Percentiles rank a stretch among this genome's conserved stretches.
phyloP scores from a whole-genome alignment of 2,888 invertebrate species.

The Harpalus rubripes region DNA sequence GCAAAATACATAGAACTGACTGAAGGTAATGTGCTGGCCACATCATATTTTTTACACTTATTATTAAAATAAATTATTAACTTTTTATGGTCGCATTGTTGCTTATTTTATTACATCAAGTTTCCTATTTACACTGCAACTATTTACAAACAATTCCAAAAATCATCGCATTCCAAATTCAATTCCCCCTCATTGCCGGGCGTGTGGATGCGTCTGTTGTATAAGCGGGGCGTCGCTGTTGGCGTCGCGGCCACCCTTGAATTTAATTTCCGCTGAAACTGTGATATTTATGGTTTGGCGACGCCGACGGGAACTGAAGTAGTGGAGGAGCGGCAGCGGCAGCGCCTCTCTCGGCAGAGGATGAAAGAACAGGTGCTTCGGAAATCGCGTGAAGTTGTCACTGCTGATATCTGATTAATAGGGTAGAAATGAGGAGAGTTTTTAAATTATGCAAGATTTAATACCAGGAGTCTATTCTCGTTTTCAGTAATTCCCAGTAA shows the following conservation, averaged over 20 bases:
- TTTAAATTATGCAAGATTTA: conserved; percentile 48
- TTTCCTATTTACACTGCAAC: background rate
- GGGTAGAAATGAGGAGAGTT: conserved; percentile 38
- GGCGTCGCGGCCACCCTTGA: conserved; percentile 52
- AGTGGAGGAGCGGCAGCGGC: background rate
- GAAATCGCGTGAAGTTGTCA: conserved; percentile 64
- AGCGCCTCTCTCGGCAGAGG: background rate
- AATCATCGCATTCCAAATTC: conserved; percentile 7
- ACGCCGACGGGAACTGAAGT: conserved; percentile 40
- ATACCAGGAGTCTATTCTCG: conserved; percentile 15
- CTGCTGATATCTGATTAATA: conserved; percentile 55
- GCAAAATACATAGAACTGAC: no score
- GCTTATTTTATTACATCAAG: background rate
- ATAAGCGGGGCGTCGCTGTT: conserved; percentile 1
- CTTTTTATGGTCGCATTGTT: background rate
- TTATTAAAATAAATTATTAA: no score
- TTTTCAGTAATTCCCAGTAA: conserved; percentile 23
- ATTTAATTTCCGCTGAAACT: conserved; percentile 68
- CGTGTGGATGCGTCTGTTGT: background rate
- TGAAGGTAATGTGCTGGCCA: no score
- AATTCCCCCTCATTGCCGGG: background rate
- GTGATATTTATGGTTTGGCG: conserved; percentile 66
- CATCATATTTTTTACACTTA: no score
- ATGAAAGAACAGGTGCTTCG: conserved; percentile 65
- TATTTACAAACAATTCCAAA: conserved; percentile 3